Conservation (phyloP, 2,888 invertebrate species). For the Euzetes globulus region DNA sequence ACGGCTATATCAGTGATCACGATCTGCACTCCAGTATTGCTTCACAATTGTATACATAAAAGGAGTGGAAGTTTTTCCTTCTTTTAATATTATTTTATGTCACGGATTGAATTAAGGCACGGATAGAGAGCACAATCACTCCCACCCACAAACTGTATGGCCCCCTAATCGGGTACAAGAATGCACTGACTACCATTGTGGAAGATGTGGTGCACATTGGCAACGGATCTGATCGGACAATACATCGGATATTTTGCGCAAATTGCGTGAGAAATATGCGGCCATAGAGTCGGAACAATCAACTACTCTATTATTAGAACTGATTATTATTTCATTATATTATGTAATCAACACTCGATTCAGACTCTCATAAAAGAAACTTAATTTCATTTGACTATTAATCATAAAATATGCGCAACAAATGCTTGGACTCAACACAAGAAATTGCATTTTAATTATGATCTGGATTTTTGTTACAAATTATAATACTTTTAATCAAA, state of each 20-base stretch:
- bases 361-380: neutral
- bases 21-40: neutral
- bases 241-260: neutral
- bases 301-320: conserved; percentile 2
- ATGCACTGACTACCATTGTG: neutral
- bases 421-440: neutral
- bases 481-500: no score
- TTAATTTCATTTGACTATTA: neutral
- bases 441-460: conserved; percentile 25
- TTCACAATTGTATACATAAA: neutral
- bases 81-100: neutral
- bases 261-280: conserved; percentile 4
- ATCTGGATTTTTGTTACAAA: no score
- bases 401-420: neutral
- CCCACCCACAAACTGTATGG: neutral
- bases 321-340: neutral
- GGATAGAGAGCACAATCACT: conserved; percentile 1
- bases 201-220: no score
- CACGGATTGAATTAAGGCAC: conserved; percentile 24
- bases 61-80: neutral
- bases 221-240: neutral
- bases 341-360: neutral
- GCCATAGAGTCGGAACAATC: neutral
- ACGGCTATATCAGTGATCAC: neutral
- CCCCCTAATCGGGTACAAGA: neutral